Evolutionary conservation across 2,797 vertebrate genomes (phyloP), one percentile per base, ranked within the genome.

Genomic region (Sarcoramphus papa): DNA sequence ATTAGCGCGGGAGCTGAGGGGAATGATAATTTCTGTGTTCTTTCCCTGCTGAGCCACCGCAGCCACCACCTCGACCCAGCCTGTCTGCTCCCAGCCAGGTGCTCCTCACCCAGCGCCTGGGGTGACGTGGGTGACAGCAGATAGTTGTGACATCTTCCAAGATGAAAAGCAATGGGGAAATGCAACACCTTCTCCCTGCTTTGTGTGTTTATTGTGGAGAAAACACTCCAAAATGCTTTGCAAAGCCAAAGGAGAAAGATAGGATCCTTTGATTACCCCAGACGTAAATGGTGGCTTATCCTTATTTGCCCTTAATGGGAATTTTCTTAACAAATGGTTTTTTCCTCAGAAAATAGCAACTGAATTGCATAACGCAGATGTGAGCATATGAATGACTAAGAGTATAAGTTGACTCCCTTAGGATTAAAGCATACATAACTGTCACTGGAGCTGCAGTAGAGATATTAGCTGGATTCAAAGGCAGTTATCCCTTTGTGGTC

Each of bases 131-230:
- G 59, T 17, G 68, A 13, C 54, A 6, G 59, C 50, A 11, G 37
- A 9, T 0, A 9, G 25, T 6, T 20, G 31, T 9, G 62, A 19
- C n/a, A 10, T 5, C 37, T 50, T 28, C 59, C 37, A 1, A 10
- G 40, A 16, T 15, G 50, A 43, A 28, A 69, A 45, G 40, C 47
- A 2, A 4, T 0, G 33, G 33, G 5, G 30, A 62, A 78, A 51
- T 0, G 14, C 57, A n/a, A 0, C 53, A 0, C 22, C 40, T 53
- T 16, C n/a, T 28, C 69, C 69, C 45, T 3, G 23, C 2, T 65
- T 19, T 30, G 17, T 40, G 33, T 6, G 1, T 16, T 15, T 3
- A 15, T 20, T 0, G 2, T 7, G 59, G 24, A 41, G 57, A 6
- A 31, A 56, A 24, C 19, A 2, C 28, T 37, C 48, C 43, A 23